phyloP scores from a whole-genome alignment of 2,113 vertebrate species.

The Guaruba guarouba region DNA sequence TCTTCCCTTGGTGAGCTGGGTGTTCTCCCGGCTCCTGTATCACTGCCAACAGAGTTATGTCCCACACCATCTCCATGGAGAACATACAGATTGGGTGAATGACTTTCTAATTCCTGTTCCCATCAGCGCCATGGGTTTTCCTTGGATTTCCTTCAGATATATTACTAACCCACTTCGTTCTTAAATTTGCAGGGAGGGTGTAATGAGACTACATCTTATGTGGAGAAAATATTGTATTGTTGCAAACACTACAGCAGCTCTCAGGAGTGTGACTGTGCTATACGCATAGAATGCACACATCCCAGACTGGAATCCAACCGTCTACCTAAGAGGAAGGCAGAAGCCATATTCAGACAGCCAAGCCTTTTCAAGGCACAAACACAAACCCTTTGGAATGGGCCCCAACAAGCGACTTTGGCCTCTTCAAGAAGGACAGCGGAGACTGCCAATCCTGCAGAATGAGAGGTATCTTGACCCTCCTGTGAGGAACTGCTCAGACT shows the following conservation, averaged over 20 bases:
- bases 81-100: background rate
- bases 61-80: background rate
- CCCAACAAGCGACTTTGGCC: background rate
- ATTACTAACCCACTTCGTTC: background rate
- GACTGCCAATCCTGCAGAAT: background rate
- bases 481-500: background rate
- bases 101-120: background rate
- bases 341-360: background rate
- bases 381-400: background rate
- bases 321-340: background rate
- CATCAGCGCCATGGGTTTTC: background rate
- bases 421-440: background rate
- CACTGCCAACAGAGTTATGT: background rate
- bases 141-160: background rate
- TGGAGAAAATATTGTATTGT: background rate
- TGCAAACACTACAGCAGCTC: background rate
- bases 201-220: background rate
- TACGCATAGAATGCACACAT: background rate
- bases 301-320: background rate
- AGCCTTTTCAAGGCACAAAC: background rate
- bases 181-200: background rate
- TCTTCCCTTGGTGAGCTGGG: background rate
- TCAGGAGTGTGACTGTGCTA: background rate
- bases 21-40: fast-evolving
- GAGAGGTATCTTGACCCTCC: background rate